These are phyloP conservation scores for Bucco capensis DNA, from an alignment of 2,113 vertebrate species.

Conservation along the genomic window DNA sequence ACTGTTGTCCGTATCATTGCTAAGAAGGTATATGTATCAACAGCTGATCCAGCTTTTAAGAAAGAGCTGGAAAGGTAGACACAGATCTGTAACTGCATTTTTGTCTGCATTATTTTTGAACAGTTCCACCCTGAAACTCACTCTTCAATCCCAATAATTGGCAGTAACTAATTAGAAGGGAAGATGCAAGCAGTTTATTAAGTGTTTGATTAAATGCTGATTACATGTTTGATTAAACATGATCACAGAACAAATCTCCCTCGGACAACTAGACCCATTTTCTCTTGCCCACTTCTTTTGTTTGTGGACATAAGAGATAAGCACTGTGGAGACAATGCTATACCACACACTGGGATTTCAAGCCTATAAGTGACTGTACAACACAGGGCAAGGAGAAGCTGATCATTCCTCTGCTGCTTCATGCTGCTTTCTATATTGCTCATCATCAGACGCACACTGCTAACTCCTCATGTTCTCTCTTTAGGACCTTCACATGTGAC, in stretches of 20 bases:
- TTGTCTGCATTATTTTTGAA: neutral
- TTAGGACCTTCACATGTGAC: neutral
- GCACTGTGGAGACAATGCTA: neutral
- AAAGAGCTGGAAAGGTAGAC: neutral
- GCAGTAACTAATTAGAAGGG: constrained; percentile 35
- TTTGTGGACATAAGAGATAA: neutral
- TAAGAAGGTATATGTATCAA: neutral
- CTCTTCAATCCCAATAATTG: neutral
- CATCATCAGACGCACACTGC: neutral
- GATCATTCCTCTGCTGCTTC: neutral
- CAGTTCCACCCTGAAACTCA: neutral
- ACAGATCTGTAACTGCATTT: too few species aligned
- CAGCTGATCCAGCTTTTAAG: neutral
- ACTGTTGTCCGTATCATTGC: neutral
- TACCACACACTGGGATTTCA: neutral
- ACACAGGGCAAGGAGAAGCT: neutral
- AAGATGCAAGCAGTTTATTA: constrained; percentile 24
- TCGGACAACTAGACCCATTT: neutral
- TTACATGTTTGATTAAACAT: constrained; percentile 32
- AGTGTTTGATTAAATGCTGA: constrained; percentile 3
- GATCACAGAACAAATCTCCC: constrained; percentile 12
- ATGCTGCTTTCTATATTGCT: neutral
- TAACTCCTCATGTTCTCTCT: neutral
- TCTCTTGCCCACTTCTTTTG: neutral
- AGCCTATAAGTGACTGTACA: neutral